Percentiles rank a stretch among this genome's conserved stretches.
phyloP scores from a whole-genome alignment of 2,888 invertebrate genomes.

The Leptopilina syphax region DNA sequence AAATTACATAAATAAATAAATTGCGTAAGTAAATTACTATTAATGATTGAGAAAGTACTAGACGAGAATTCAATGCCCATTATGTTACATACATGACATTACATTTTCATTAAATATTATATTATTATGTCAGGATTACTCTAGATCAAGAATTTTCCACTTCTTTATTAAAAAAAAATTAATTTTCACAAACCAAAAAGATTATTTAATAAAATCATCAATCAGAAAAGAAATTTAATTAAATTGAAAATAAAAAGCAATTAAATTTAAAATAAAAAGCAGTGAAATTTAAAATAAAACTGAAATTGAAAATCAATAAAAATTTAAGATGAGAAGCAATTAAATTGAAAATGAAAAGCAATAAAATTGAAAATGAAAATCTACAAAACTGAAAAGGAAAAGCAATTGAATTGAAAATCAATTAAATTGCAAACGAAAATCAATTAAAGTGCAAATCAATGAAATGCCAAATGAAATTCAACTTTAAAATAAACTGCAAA shows the following conservation, averaged over 20 bases:
- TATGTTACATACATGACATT: constrained; percentile 5
- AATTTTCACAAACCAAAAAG: not conserved
- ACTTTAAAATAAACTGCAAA: not conserved
- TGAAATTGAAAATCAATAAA: not conserved
- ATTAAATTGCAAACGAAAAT: no score
- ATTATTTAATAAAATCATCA: no score
- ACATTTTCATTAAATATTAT: constrained; percentile 12
- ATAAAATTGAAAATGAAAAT: no score
- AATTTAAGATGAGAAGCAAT: not conserved
- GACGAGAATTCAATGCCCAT: constrained; percentile 11
- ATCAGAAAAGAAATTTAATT: not conserved
- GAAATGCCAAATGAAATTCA: not conserved
- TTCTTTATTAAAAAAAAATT: not conserved
- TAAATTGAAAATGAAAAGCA: no score
- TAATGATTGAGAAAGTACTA: constrained; percentile 20
- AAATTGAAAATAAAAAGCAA: not conserved
- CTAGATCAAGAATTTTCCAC: not conserved
- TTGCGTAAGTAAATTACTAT: constrained; percentile 2
- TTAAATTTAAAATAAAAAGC: not conserved
- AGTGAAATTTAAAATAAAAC: not conserved
- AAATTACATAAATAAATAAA: constrained; percentile 10
- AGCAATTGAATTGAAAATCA: no score
- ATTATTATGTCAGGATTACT: constrained; percentile 12
- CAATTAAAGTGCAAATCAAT: not conserved
- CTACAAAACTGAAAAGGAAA: no score